A percentile compares a stretch with the other conserved stretches of the same genome.
Conservation (phyloP, 1,140 invertebrate species). For the Hyphantria cunea region DNA sequence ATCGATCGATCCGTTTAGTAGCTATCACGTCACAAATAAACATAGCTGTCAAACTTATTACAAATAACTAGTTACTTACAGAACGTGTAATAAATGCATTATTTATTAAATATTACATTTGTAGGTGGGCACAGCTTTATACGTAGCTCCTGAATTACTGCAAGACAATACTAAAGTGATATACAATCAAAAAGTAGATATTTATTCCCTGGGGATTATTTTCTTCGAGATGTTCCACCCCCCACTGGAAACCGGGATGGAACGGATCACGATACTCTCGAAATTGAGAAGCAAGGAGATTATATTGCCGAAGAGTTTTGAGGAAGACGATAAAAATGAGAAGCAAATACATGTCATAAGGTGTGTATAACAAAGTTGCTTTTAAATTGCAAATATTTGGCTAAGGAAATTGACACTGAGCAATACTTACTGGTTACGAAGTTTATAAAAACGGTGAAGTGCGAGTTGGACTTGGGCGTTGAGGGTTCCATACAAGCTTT, state of each 20-base stretch:
- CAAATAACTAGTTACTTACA: too few species aligned
- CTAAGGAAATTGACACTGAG: too few species aligned
- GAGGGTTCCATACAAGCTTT: too few species aligned
- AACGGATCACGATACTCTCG: constrained; percentile 87
- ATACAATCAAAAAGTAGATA: constrained; percentile 97
- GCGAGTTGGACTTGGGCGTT: too few species aligned
- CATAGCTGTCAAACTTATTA: too few species aligned
- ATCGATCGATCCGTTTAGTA: too few species aligned
- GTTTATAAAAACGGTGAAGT: too few species aligned
- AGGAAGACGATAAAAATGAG: constrained; percentile 54
- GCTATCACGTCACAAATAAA: too few species aligned
- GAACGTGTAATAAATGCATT: too few species aligned
- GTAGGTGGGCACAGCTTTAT: constrained; percentile 93
- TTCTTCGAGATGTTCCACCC: constrained; percentile 97
- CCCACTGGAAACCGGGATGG: constrained; percentile 92
- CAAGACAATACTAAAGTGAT: constrained; percentile 85
- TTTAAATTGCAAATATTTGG: too few species aligned
- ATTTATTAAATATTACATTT: constrained; percentile 1
- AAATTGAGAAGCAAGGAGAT: constrained; percentile 61
- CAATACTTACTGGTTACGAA: too few species aligned
- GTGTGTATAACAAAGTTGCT: too few species aligned
- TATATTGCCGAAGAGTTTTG: constrained; percentile 68
- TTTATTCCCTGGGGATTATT: constrained; percentile 94
- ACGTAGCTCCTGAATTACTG: constrained; percentile 95
- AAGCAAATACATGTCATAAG: constrained; percentile 77